Base-by-base conservation (phyloP, 23 tunicate genomes). In the Diplosoma virens region DNA sequence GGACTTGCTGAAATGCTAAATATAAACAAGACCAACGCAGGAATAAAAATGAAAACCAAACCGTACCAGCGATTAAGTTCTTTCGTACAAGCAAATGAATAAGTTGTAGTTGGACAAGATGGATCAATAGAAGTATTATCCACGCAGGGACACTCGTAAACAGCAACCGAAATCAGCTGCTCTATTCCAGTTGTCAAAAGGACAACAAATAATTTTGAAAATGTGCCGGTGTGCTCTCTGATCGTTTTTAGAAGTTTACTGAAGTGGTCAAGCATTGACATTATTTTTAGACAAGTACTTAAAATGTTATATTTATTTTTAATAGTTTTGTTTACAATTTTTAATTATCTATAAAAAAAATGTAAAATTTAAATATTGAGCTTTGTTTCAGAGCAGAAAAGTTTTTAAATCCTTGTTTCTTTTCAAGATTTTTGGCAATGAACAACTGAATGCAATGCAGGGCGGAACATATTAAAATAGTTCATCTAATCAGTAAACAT, bases 61-160 rank as follows among this genome's bases (percentile, higher is more conserved):
- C 81, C 81, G 71, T 77, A 77, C 7, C 70, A 55, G 23, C 3
- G 23, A 41, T 77, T 77, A 0, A 77, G 54, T 5, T 4, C 17
- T 29, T 48, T 18, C 1, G 35, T 3, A 34, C 78, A 72, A 17
- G 5, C 22, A 5, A 56, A n/a, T 9, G 50, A 35, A n/a, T 2
- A 4, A 17, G 52, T 34, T 2, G 74, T 37, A 5, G 17, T 25
- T 7, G 18, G 29, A 67, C 78, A 72, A 9, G 22, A 20, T 3
- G 60, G 59, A 1, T 63, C 83, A 0, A 78, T 25, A 20, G 28
- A 45, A 24, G 60, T 1, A 16, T 46, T 37, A 3, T 68, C 4
- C 2, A 78, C 83, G 31, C 83, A 78, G 21, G 83, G 83, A 46
- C 83, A 78, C 31, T 74, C 61, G 25, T 64, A 78, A 3, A 32